Percentiles rank a stretch among this genome's conserved stretches.
phyloP scores from a whole-genome alignment of 2,113 vertebrate species.

The Naja naja region DNA sequence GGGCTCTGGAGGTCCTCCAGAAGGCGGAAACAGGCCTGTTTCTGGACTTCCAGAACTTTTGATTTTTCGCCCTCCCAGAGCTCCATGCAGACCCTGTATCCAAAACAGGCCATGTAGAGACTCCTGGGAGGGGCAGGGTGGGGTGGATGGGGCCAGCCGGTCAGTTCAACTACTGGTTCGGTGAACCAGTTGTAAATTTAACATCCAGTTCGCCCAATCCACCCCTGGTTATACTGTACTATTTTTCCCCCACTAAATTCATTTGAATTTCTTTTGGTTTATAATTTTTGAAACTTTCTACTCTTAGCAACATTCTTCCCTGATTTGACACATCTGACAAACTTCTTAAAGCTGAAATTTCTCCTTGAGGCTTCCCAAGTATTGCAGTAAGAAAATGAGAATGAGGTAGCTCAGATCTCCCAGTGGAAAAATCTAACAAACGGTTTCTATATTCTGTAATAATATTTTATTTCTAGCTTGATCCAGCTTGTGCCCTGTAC shows the following conservation, averaged over 20 bases:
- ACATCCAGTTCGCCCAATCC: too few relatives aligned
- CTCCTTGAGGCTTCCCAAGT: neutral
- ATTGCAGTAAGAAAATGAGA: neutral
- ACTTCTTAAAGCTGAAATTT: neutral
- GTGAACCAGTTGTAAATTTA: too few relatives aligned
- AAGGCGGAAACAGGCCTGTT: too few relatives aligned
- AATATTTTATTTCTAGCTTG: neutral
- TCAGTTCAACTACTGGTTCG: too few relatives aligned
- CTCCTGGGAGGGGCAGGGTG: too few relatives aligned
- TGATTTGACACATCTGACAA: neutral
- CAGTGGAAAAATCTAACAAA: neutral
- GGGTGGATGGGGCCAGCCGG: too few relatives aligned
- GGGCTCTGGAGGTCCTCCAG: too few relatives aligned
- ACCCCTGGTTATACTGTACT: neutral
- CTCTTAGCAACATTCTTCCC: neutral
- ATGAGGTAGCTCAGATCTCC: neutral
- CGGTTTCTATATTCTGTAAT: neutral
- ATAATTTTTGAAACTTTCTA: neutral
- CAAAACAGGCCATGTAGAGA: too few relatives aligned
- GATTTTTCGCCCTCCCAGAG: too few relatives aligned
- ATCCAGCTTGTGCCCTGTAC: slow-evolving; percentile 52
- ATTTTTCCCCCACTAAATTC: neutral
- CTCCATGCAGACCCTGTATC: too few relatives aligned
- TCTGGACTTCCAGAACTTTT: too few relatives aligned
- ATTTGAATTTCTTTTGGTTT: neutral